Conservation (phyloP, 2,113 vertebrate genomes). For the Chaetodon trifascialis region DNA sequence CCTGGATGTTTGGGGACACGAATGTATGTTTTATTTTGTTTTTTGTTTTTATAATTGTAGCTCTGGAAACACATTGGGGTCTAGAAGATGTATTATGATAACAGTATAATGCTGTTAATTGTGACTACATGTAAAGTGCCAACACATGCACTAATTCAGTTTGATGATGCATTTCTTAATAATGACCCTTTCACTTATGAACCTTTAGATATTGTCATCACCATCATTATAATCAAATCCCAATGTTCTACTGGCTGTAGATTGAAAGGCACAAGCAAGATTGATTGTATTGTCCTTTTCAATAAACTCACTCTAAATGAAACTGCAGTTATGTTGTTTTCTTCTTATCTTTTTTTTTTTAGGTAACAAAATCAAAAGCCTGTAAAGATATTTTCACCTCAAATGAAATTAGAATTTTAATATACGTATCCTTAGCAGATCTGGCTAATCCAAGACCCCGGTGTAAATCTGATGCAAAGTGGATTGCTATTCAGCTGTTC, state of each 20-base stretch:
- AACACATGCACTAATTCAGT: conserved; percentile 35
- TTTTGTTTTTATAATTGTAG: conserved; percentile 1
- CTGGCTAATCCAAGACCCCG: conserved; percentile 34
- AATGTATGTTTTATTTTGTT: conserved; percentile 34
- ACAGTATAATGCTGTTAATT: conserved; percentile 38
- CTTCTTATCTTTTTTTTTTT: not conserved
- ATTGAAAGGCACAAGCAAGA: conserved; percentile 62
- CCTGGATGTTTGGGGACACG: conserved; percentile 37
- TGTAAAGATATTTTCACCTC: not conserved
- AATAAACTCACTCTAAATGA: conserved; percentile 79
- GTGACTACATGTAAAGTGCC: conserved; percentile 58
- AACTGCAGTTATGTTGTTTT: not conserved
- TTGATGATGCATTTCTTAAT: conserved; percentile 28
- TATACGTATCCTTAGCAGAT: not conserved
- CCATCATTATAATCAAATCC: conserved; percentile 31
- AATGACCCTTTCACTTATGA: conserved; percentile 6
- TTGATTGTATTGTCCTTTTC: conserved; percentile 75
- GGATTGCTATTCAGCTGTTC: conserved; percentile 14
- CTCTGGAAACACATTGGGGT: conserved; percentile 36
- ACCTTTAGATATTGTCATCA: conserved; percentile 33
- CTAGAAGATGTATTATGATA: conserved; percentile 9
- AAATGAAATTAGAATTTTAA: conserved; percentile 8
- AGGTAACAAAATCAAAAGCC: not conserved
- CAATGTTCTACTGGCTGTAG: conserved; percentile 47
- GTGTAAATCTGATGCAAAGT: conserved; percentile 48